These are phyloP conservation scores for Odontomachus brunneus DNA, from an alignment of 1,140 invertebrate species.

Conservation along the genomic window DNA sequence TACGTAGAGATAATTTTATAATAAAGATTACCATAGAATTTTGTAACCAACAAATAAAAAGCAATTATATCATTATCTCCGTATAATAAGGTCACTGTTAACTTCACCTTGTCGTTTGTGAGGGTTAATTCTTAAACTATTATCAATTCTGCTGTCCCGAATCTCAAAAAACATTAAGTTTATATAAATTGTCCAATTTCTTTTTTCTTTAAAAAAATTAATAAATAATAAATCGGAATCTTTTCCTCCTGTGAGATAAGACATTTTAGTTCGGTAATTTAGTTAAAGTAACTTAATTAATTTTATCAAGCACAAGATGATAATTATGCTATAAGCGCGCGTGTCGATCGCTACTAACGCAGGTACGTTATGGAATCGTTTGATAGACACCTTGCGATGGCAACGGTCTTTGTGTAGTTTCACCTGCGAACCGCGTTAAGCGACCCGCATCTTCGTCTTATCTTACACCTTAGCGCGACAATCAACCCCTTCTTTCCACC, in stretches of 20 bases:
- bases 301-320: not conserved
- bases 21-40: too few species aligned
- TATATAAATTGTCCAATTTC: too few species aligned
- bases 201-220: too few species aligned
- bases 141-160: too few species aligned
- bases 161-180: too few species aligned
- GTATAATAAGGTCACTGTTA: too few species aligned
- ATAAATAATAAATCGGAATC: not conserved
- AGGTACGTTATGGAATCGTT: slow-evolving; percentile 13
- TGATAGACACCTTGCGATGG: slow-evolving; percentile 46
- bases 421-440: slow-evolving; percentile 62
- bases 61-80: too few species aligned
- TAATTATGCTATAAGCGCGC: not conserved
- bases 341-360: not conserved
- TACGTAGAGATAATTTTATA: too few species aligned
- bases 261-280: not conserved
- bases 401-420: slow-evolving; percentile 41
- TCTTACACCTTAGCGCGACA: slow-evolving; percentile 52
- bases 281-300: not conserved
- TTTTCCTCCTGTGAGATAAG: not conserved
- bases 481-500: slow-evolving; percentile 7
- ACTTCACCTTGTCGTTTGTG: too few species aligned
- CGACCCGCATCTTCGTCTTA: slow-evolving; percentile 64
- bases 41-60: too few species aligned
- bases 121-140: too few species aligned